These are phyloP conservation scores for Aphodius granarius DNA, from an alignment of 2,888 invertebrate genomes.

Conservation along the genomic window DNA sequence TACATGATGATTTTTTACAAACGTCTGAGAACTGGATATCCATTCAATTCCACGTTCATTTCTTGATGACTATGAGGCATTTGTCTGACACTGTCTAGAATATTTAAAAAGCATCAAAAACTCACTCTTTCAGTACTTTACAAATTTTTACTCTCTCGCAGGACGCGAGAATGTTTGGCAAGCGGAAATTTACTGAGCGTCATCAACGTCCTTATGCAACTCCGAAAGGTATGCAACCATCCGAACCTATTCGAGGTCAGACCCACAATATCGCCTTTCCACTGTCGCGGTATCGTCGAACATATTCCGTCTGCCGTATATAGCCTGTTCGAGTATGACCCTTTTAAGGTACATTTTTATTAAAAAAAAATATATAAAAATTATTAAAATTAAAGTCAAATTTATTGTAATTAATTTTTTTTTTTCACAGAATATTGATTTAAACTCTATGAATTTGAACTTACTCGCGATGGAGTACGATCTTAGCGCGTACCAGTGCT, in stretches of 20 bases:
- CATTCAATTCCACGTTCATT: constrained; percentile 40
- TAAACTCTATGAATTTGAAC: constrained; percentile 65
- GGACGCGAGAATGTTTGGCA: constrained; percentile 91
- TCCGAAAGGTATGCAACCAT: constrained; percentile 97
- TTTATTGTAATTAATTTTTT: constrained; percentile 26
- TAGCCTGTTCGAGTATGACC: constrained; percentile 71
- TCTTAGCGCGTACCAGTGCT: constrained; percentile 81
- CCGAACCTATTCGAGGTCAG: constrained; percentile 97
- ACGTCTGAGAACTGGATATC: constrained; percentile 40
- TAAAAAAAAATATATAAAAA: not conserved
- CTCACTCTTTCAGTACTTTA: not conserved
- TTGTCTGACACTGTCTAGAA: constrained; percentile 39
- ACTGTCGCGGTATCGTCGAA: constrained; percentile 75
- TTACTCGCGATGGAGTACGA: constrained; percentile 68
- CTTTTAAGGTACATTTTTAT: constrained; percentile 62
- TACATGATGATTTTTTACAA: constrained; percentile 37
- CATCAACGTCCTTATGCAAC: constrained; percentile 95
- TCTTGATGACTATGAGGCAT: constrained; percentile 42
- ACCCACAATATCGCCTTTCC: constrained; percentile 92
- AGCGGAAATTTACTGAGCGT: constrained; percentile 93
- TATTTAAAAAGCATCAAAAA: too few relatives aligned
- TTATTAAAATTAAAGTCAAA: not conserved
- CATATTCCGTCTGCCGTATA: constrained; percentile 73
- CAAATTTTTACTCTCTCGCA: constrained; percentile 48
- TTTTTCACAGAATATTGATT: constrained; percentile 63